These are phyloP conservation scores for Ficedula albicollis DNA, from an alignment of 2,797 vertebrate genomes.

Conservation along the genomic window DNA sequence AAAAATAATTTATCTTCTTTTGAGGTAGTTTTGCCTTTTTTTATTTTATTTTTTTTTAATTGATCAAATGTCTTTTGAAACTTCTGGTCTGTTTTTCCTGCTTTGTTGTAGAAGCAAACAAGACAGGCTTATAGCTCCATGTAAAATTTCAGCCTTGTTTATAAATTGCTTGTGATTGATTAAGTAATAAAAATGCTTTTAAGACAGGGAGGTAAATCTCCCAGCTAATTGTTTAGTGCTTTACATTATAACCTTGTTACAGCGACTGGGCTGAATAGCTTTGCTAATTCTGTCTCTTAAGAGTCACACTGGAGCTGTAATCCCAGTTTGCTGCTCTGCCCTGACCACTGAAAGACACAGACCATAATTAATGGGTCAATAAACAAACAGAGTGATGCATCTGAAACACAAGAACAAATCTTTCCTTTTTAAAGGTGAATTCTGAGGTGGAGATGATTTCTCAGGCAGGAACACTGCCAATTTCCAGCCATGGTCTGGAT, in stretches of 20 bases:
- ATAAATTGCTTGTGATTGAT: conserved; percentile 80
- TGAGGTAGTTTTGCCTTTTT: not conserved
- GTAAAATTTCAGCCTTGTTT: conserved; percentile 77
- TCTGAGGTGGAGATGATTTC: not conserved
- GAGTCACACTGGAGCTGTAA: conserved; percentile 48
- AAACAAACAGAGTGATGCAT: not conserved
- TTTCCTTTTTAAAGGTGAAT: conserved; percentile 7
- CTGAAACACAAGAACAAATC: conserved; percentile 1
- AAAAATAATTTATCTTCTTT: not conserved
- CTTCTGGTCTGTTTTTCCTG: conserved; percentile 49
- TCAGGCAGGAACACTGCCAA: not conserved
- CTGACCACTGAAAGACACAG: conserved; percentile 19
- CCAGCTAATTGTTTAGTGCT: conserved; percentile 75
- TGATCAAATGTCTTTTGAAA: conserved; percentile 61
- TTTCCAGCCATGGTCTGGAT: not conserved
- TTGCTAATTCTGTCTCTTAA: conserved; percentile 26
- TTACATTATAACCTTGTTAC: conserved; percentile 74
- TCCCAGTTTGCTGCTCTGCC: not conserved
- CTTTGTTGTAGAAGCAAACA: conserved; percentile 59
- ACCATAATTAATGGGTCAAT: conserved; percentile 47
- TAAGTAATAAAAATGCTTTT: conserved; percentile 84
- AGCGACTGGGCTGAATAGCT: conserved; percentile 11
- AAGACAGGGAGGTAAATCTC: conserved; percentile 79
- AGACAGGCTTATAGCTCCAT: conserved; percentile 68
- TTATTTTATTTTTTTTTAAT: conserved; percentile 20